Evolutionary conservation across 2,113 vertebrate genomes (phyloP).

Genomic region (Oreochromis aureus): DNA sequence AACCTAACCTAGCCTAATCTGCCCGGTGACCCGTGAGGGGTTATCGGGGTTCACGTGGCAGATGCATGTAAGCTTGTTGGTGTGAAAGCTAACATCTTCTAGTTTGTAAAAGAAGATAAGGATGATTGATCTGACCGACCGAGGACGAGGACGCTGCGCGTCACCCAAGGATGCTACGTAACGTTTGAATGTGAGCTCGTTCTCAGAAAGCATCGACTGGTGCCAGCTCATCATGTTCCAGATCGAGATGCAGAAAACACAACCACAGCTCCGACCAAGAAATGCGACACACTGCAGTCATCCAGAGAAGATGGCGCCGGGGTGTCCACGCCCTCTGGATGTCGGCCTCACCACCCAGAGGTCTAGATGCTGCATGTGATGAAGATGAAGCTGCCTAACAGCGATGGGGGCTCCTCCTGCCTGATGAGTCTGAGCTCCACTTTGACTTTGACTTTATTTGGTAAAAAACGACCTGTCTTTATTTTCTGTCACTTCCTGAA

Average conservation of each 20-base stretch:
- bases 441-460: background rate
- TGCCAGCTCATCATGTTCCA: background rate
- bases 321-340: background rate
- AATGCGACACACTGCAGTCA: background rate
- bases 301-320: fast-evolving
- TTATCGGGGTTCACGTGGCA: background rate
- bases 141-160: fast-evolving
- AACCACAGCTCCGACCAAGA: background rate
- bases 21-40: background rate
- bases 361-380: background rate
- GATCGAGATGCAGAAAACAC: background rate
- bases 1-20: background rate
- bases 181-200: background rate
- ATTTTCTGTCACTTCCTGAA: background rate
- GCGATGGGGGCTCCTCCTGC: background rate
- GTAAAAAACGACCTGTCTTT: background rate
- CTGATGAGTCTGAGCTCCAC: background rate
- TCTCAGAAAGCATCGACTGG: background rate
- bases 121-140: too few species aligned
- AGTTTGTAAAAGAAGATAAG: background rate
- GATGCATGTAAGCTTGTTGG: background rate
- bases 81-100: background rate
- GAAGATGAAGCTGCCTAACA: background rate
- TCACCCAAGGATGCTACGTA: too few species aligned
- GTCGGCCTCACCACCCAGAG: background rate